Base-by-base conservation (phyloP, 2,113 vertebrate genomes). In the Corapipo altera region DNA sequence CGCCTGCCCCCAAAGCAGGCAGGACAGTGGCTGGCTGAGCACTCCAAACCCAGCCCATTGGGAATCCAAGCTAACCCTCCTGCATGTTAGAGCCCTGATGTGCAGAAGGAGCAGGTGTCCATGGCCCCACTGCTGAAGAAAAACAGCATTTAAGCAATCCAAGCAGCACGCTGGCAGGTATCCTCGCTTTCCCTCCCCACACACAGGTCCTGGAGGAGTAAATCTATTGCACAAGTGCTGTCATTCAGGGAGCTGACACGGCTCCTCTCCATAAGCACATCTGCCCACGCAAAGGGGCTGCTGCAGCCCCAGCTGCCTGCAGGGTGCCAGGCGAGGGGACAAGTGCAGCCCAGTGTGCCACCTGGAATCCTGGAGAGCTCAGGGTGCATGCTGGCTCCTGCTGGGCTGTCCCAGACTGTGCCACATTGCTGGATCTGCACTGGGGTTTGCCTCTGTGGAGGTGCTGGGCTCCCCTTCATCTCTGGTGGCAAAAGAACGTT, bases 41-140 rank as follows among this genome's bases (percentile, higher is more conserved):
- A 37, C 37, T 76, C 65, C 75, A 37, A n/a, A 44, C 17, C 15
- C 74, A 76, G 18, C 49, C 16, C 67, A 5, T 6, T 0, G 5
- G 58, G 72, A 44, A 27, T 15, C 55, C 10, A 32, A 77, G 66
- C 39, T 54, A 51, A 26, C 2, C 3, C 59, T 72, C 54, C 66
- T 41, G 30, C 43, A 1, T 0, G 1, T 20, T 8, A 14, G 52
- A 87, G 81, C 18, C 51, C 87, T 0, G 1, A 27, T 1, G 4
- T 78, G 90, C 65, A 43, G 52, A 11, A 59, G 33, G 37, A 52
- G 39, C 39, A 43, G 61, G 46, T 66, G 65, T 28, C 62, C 43
- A 17, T 65, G 55, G 76, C 64, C 48, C 69, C 46, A 8, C 24
- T 61, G 64, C 86, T 86, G 86, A 48, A 57, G 93, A 80, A 52